These are phyloP conservation scores for Lepidocyrtinus sp. DNA, from an alignment of 2,888 invertebrate species.

Conservation along the genomic window DNA sequence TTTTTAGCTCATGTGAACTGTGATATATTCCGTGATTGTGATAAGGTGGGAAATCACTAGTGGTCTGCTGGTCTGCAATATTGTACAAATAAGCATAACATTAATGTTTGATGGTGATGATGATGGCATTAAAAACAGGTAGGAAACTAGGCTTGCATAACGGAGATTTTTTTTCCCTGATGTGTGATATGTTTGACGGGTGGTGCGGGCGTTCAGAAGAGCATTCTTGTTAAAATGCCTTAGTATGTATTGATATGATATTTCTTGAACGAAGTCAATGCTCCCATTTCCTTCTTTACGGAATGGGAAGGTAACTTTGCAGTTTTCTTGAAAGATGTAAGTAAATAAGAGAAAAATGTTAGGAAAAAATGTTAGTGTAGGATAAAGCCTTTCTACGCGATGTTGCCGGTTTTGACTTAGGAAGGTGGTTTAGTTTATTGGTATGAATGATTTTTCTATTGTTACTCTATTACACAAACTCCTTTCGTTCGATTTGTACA, in stretches of 20 bases:
- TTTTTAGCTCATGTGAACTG: neutral
- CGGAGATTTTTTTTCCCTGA: slow-evolving; percentile 26
- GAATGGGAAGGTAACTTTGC: slow-evolving; percentile 29
- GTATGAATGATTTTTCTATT: neutral
- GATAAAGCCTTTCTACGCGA: neutral
- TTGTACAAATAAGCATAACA: neutral
- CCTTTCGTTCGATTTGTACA: neutral
- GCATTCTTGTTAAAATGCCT: neutral
- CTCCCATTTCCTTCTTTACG: slow-evolving; percentile 46
- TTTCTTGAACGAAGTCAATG: slow-evolving; percentile 39
- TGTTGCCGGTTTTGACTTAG: neutral
- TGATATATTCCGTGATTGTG: slow-evolving; percentile 8
- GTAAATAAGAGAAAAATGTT: slow-evolving; percentile 11
- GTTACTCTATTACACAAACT: neutral
- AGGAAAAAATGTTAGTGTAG: slow-evolving; percentile 20
- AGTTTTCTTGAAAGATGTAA: neutral
- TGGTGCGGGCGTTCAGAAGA: slow-evolving; percentile 2
- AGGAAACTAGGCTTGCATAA: slow-evolving; percentile 35
- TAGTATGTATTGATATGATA: slow-evolving; percentile 6
- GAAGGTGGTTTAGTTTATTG: slow-evolving; percentile 1
- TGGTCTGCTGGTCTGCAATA: too few relatives aligned
- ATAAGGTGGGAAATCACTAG: slow-evolving; percentile 43
- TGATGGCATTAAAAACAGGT: neutral
- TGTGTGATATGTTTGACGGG: slow-evolving; percentile 21
- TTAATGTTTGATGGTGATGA: neutral